These are phyloP conservation scores for Spodoptera littoralis DNA, from an alignment of 2,888 invertebrate genomes.

Conservation along the genomic window DNA sequence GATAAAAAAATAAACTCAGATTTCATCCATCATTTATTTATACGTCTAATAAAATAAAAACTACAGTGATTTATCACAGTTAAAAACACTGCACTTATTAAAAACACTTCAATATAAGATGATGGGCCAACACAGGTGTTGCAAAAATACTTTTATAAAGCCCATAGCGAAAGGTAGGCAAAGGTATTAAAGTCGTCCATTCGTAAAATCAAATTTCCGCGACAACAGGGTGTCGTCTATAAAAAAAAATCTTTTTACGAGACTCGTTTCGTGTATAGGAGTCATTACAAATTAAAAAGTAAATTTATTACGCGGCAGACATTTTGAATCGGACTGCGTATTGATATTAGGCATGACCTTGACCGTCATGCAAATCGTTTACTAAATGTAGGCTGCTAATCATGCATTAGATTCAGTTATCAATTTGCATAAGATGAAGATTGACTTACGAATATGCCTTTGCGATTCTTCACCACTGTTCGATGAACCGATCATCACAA, in stretches of 20 bases:
- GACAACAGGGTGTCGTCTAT: slow-evolving; percentile 64
- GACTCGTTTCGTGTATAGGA: slow-evolving; percentile 32
- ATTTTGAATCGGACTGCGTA: too few relatives aligned
- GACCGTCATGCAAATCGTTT: too few relatives aligned
- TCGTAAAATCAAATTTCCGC: slow-evolving; percentile 78
- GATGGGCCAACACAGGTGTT: slow-evolving; percentile 15
- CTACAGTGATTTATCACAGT: neutral
- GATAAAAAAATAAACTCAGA: neutral
- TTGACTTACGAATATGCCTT: too few relatives aligned
- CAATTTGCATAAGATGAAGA: too few relatives aligned
- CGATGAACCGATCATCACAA: too few relatives aligned
- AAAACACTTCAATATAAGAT: neutral
- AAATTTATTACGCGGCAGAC: too few relatives aligned
- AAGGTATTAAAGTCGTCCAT: slow-evolving; percentile 72
- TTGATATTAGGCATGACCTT: too few relatives aligned
- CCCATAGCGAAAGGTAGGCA: slow-evolving; percentile 49
- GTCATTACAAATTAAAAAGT: slow-evolving; percentile 29
- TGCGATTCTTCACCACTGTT: too few relatives aligned
- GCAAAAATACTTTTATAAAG: slow-evolving; percentile 29
- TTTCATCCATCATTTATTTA: slow-evolving; percentile 1
- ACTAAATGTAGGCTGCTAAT: too few relatives aligned
- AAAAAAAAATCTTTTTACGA: slow-evolving; percentile 69
- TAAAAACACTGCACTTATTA: slow-evolving; percentile 4
- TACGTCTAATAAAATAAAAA: neutral
- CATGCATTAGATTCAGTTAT: too few relatives aligned